phyloP scores from a whole-genome alignment of 2,888 invertebrate genomes.

The Glyphotaelius pellucidus region DNA sequence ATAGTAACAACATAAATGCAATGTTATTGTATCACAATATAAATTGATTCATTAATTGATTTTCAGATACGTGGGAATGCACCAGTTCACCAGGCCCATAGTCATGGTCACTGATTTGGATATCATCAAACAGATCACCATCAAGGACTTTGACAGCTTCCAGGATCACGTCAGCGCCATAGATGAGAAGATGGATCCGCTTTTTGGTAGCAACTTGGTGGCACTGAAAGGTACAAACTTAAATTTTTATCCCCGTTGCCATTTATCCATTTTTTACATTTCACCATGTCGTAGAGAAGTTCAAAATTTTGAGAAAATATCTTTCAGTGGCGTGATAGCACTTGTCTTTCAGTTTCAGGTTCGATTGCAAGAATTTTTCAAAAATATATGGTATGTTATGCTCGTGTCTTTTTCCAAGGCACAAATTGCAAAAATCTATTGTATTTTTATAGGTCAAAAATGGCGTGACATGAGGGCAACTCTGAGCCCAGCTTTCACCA shows the following conservation, averaged over 20 bases:
- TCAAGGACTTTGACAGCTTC: constrained; percentile 79
- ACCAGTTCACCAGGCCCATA: constrained; percentile 72
- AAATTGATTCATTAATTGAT: background rate
- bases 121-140: constrained; percentile 75
- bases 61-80: constrained; percentile 74
- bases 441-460: constrained; percentile 69
- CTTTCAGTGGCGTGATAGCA: no score
- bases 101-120: constrained; percentile 77
- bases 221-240: constrained; percentile 71
- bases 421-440: background rate
- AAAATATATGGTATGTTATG: background rate
- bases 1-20: background rate
- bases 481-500: constrained; percentile 68
- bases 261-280: background rate
- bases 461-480: constrained; percentile 73
- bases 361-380: no score
- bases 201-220: constrained; percentile 76
- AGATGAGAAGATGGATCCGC: constrained; percentile 71
- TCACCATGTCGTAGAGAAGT: no score
- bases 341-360: no score
- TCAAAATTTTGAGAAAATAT: no score
- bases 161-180: constrained; percentile 73
- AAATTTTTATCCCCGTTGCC: background rate
- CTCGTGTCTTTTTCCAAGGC: background rate
- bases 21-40: no score